Conservation (phyloP, 2,113 vertebrate genomes). For the Xiphorhynchus elegans region DNA sequence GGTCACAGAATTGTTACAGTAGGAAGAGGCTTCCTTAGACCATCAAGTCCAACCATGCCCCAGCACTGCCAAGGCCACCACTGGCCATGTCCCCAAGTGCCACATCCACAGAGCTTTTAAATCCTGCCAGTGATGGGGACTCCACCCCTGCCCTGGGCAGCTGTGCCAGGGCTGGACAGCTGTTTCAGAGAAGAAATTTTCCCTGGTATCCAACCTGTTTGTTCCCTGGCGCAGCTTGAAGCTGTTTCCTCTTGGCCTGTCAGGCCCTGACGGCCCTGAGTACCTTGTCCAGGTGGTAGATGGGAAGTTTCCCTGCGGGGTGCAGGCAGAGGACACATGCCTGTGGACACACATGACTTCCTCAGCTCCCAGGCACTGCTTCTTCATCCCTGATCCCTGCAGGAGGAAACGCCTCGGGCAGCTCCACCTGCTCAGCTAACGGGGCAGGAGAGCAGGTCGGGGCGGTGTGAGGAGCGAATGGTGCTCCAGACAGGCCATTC, state of each 20-base stretch:
- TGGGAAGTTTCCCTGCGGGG: neutral
- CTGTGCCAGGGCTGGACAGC: neutral
- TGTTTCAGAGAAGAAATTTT: neutral
- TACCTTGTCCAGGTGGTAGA: neutral
- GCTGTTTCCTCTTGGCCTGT: neutral
- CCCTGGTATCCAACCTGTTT: neutral
- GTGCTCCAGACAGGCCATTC: neutral
- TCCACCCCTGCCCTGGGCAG: neutral
- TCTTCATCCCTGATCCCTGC: neutral
- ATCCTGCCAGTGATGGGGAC: neutral
- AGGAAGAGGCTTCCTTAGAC: neutral
- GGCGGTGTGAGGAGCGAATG: accelerated
- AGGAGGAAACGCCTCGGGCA: neutral
- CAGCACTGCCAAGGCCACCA: neutral
- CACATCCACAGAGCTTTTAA: neutral
- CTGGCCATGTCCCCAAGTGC: neutral
- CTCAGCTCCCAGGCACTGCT: neutral
- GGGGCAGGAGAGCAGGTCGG: neutral
- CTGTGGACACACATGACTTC: accelerated
- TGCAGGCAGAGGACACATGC: neutral
- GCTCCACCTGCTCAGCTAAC: accelerated
- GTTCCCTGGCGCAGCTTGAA: neutral
- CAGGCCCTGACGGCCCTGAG: neutral
- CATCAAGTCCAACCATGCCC: neutral
- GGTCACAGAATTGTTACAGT: neutral